Evolutionary conservation across 2,888 invertebrate genomes (phyloP).

Genomic region (Gymnoscelis rufifasciata): DNA sequence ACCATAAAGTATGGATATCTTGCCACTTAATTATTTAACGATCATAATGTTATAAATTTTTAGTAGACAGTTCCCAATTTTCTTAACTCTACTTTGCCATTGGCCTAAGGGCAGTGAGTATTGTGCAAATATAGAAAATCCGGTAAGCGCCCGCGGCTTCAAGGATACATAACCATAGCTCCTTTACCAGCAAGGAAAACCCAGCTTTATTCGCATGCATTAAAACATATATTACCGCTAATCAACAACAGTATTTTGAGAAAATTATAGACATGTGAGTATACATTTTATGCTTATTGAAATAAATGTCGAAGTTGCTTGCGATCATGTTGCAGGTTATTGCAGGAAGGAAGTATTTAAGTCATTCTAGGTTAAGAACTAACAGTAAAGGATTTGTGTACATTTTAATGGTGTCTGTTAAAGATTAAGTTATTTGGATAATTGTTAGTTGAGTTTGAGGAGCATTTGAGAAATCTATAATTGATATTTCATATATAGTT

Average conservation of each 20-base stretch:
- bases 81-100: slow-evolving; percentile 31
- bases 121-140: slow-evolving; percentile 72
- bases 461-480: no score
- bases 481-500: no score
- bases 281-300: background rate
- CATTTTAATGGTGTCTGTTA: no score
- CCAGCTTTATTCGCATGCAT: background rate
- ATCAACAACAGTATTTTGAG: background rate
- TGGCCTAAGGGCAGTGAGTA: slow-evolving; percentile 49
- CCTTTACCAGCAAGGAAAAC: background rate
- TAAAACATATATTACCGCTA: background rate
- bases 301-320: background rate
- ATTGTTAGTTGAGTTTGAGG: no score
- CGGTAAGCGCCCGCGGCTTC: slow-evolving; percentile 58
- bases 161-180: slow-evolving; percentile 25
- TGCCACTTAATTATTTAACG: no score
- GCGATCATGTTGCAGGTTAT: background rate
- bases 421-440: no score
- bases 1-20: no score
- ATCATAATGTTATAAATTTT: background rate
- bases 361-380: slow-evolving; percentile 39
- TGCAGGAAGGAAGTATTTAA: background rate
- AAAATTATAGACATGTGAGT: no score
- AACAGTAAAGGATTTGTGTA: slow-evolving; percentile 4
- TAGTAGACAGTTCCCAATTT: slow-evolving; percentile 16